Base-by-base conservation (phyloP, 2,888 invertebrate genomes). In the Cephonodes hylas region DNA sequence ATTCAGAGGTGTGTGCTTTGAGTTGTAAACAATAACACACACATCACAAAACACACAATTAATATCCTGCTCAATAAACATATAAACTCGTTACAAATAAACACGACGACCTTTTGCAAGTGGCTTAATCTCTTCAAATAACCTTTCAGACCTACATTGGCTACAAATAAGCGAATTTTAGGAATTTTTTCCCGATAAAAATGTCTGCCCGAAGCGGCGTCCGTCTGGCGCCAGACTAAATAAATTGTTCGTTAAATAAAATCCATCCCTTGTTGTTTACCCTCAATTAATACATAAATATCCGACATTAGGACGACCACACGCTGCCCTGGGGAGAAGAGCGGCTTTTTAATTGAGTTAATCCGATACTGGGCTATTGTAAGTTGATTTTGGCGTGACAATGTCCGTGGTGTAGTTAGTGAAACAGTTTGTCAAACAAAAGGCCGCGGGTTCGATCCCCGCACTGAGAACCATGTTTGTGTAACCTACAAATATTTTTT, bases 221-320 rank as follows among this genome's bases (percentile, higher is more conserved):
- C 38, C 38, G 60, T 1, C 23, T 6, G 22, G 38, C 46, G 23
- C 25, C 13, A 4, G 15, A 42, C 15, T 34, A 66, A 68, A 66
- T 70, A 67, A 68, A 67, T 67, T 15, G 63, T 63, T 67, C 63
- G 65, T 67, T 73, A 69, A 70, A 75, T 73, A 68, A 68, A 73
- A 65, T 31, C 27, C 61, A 42, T 31, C 58, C 53, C 62, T 61
- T 59, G 65, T 63, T 59, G 61, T 65, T 73, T 65, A 62, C 63
- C 68, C 59, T 63, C 67, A 70, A 70, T 70, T 66, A 70, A 64
- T 60, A 61, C 48, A 70, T 68, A 67, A 63, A 67, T 64, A 56
- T 66, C 45, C 58, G 23, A 27, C 38, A 15, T 48, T 34, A 57
- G 48, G 42, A 27, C 15, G 38, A 8, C 20, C 27, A 45, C 23